Evolutionary conservation across 2,113 vertebrate species (phyloP).

Genomic region (Tychaedon coryphoeus): DNA sequence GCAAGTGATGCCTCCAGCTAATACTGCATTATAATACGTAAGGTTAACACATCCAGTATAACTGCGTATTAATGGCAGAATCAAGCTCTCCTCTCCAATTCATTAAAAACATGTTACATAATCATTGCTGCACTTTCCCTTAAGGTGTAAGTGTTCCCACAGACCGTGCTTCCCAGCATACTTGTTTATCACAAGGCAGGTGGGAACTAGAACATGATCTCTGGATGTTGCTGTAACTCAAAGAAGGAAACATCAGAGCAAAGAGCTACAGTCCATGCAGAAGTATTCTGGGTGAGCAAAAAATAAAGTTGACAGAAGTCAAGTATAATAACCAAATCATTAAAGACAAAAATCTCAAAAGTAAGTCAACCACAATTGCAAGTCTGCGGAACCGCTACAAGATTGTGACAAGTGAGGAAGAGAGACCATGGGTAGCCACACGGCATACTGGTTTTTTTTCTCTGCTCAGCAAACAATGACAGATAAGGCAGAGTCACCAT

Average conservation of each 20-base stretch:
- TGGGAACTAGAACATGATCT: not conserved
- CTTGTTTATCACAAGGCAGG: not conserved
- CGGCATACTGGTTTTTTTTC: not conserved
- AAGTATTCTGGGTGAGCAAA: not conserved
- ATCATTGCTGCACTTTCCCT: not conserved
- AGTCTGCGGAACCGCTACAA: not conserved
- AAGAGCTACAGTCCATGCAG: not conserved
- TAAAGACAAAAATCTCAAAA: not conserved
- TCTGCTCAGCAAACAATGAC: not conserved
- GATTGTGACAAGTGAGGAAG: not conserved
- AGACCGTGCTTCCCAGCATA: not conserved
- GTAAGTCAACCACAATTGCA: not conserved
- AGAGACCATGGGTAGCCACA: not conserved
- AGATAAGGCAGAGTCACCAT: not conserved
- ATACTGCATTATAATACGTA: not conserved
- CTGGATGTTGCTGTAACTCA: not conserved
- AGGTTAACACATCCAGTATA: not conserved
- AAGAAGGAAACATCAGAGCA: not conserved
- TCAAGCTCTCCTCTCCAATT: not conserved
- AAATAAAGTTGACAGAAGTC: not conserved
- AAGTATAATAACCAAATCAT: not conserved
- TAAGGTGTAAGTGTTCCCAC: not conserved
- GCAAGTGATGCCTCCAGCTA: not conserved
- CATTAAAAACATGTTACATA: not conserved
- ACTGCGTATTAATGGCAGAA: not conserved